Percentiles rank a stretch among this genome's conserved stretches.
These are phyloP conservation scores for Nemopilema nomurai DNA, from an alignment of 30 jellyfish, hydroid and myxozoan species.

Conservation along the genomic window DNA sequence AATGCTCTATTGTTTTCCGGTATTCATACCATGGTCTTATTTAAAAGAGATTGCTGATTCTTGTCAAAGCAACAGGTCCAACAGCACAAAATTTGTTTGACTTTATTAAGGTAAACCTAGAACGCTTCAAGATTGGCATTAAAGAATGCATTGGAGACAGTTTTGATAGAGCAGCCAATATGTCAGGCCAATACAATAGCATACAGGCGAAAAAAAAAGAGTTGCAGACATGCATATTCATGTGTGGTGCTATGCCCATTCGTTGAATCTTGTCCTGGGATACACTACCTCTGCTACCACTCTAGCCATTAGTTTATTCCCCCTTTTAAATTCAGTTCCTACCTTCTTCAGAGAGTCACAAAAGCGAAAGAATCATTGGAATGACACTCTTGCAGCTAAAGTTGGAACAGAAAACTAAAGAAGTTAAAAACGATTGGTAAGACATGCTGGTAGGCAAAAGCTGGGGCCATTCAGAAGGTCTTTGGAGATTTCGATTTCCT, in stretches of 20 bases:
- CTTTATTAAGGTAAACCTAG: not conserved
- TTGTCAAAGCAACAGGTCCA: not conserved
- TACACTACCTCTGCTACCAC: constrained; percentile 5
- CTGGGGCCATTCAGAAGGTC: too few species aligned
- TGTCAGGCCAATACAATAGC: constrained; percentile 7
- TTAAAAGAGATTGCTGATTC: constrained; percentile 3
- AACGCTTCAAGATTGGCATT: not conserved
- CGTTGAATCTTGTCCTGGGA: constrained; percentile 10
- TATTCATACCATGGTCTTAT: too few species aligned
- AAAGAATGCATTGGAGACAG: constrained; percentile 13
- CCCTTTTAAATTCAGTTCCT: constrained; percentile 18
- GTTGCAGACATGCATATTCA: constrained; percentile 19
- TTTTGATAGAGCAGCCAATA: constrained; percentile 16
- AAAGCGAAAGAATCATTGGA: too few species aligned
- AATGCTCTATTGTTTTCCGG: too few species aligned
- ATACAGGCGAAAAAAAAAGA: constrained; percentile 3
- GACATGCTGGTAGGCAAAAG: too few species aligned
- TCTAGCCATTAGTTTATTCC: constrained; percentile 10
- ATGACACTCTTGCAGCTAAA: too few species aligned
- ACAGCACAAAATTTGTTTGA: constrained; percentile 8
- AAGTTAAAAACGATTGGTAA: too few species aligned
- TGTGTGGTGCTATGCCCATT: constrained; percentile 21
- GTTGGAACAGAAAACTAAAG: too few species aligned
- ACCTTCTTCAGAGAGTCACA: constrained; percentile 22
- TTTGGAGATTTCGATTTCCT: too few species aligned